Evolutionary conservation across 2,113 vertebrate genomes (phyloP).

Genomic region (Galbula dea): DNA sequence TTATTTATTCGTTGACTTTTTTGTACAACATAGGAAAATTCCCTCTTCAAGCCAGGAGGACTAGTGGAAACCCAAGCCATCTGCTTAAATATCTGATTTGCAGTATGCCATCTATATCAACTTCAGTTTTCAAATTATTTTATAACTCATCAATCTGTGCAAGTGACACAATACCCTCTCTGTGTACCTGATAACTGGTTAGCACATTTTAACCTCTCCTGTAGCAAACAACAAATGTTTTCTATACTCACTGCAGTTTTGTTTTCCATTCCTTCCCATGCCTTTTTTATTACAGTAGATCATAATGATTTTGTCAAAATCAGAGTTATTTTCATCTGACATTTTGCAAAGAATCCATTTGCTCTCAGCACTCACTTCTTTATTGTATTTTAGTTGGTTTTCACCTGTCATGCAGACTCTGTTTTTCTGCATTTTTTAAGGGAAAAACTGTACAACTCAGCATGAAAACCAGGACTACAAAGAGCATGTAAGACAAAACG

Average conservation of each 20-base stretch:
- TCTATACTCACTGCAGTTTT: background rate
- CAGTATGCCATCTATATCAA: constrained; percentile 41
- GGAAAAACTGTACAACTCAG: background rate
- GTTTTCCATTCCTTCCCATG: background rate
- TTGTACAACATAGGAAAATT: constrained; percentile 4
- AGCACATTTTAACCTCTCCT: background rate
- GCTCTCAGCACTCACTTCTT: background rate
- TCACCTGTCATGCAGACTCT: background rate
- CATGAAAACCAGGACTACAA: background rate
- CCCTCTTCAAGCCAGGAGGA: constrained; percentile 27
- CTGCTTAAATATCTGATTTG: constrained; percentile 63
- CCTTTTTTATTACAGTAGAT: background rate
- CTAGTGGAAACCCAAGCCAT: constrained; percentile 43
- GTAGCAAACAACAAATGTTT: background rate
- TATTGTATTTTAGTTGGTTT: background rate
- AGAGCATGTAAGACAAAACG: background rate
- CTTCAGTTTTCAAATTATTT: constrained; percentile 52
- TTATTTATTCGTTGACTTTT: background rate
- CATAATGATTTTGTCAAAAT: background rate
- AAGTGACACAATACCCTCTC: constrained; percentile 20
- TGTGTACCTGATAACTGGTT: background rate
- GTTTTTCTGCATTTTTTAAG: background rate
- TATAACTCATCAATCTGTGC: constrained; percentile 52
- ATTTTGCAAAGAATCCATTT: constrained; percentile 3
- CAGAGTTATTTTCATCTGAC: background rate